A percentile compares a stretch with the other conserved stretches of the same genome.
Evolutionary conservation across 1,140 invertebrate species (phyloP).

Genomic region (Drosophila repleta): DNA sequence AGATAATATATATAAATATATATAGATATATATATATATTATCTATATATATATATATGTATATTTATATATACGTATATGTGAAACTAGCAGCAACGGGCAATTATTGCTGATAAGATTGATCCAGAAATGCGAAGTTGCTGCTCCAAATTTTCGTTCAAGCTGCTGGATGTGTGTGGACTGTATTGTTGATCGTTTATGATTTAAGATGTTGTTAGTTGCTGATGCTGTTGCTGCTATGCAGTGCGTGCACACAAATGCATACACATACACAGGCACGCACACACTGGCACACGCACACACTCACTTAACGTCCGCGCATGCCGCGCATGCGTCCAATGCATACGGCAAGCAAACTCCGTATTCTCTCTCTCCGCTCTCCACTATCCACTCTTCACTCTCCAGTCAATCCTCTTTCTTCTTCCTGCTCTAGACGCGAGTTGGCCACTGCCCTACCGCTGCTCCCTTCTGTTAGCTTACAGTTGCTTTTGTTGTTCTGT

Average conservation of each 20-base stretch:
- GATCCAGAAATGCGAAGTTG: conserved; percentile 45
- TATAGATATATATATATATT: no score
- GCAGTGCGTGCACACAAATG: conserved; percentile 32
- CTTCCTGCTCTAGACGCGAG: background rate
- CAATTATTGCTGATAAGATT: conserved; percentile 46
- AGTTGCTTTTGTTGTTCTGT: conserved; percentile 20
- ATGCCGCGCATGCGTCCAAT: conserved; percentile 70
- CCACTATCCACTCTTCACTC: background rate
- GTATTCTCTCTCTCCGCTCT: conserved; percentile 14
- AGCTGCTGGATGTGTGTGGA: conserved; percentile 42
- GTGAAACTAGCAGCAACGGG: conserved; percentile 44
- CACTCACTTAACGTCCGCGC: conserved; percentile 58
- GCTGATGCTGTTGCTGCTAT: conserved; percentile 3
- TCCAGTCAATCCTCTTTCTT: background rate
- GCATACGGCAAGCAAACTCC: conserved; percentile 45
- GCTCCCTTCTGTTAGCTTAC: conserved; percentile 43
- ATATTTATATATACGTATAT: conserved; percentile 8
- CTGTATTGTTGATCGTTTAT: conserved; percentile 19
- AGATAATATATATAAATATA: conserved; percentile 32
- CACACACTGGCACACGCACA: conserved; percentile 41
- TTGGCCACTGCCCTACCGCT: conserved; percentile 15
- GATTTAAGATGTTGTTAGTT: conserved; percentile 2
- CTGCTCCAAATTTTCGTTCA: conserved; percentile 10
- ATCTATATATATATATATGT: conserved; percentile 17
- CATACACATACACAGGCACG: conserved; percentile 29